Conservation (phyloP, 2,113 vertebrate species). For the rat (Rattus norvegicus) region GRCr8 NC_086039.1:19340501-19341000, state of each 20-base stretch:
- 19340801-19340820: neutral
- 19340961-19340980: neutral
- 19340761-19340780: neutral
- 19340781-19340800: neutral
- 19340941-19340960: neutral
- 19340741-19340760: neutral
- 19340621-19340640: neutral
- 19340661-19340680: neutral
- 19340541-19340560: neutral
- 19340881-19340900: neutral
- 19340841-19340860: neutral
- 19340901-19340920: neutral
- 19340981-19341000: neutral
- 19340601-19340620: neutral
- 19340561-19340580: neutral
- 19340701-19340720: neutral
- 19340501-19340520: neutral
- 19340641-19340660: neutral
- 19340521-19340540: neutral
- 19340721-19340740: neutral
- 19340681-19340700: neutral
- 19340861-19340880: neutral
- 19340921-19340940: neutral
- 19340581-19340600: neutral
- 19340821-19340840: neutral